These are phyloP conservation scores for Lethrus apterus DNA, from an alignment of 1,140 invertebrate species.

Conservation along the genomic window DNA sequence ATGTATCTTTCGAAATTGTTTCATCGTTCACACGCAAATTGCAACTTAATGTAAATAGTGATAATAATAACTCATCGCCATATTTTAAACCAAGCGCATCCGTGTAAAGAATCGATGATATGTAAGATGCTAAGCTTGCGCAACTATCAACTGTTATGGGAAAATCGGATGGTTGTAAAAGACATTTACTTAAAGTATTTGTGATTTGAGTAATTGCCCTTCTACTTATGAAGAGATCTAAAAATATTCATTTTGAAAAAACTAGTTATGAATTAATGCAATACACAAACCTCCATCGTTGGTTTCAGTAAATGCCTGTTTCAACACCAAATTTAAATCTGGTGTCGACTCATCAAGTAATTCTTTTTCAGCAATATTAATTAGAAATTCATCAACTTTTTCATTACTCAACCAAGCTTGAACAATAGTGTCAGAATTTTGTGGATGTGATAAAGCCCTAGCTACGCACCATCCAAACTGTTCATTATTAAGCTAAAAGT, in stretches of 20 bases:
- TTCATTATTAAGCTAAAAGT: conserved; percentile 16
- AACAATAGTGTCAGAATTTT: conserved; percentile 43
- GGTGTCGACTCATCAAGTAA: conserved; percentile 39
- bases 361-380: conserved; percentile 39
- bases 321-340: conserved; percentile 41
- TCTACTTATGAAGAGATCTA: conserved; percentile 46
- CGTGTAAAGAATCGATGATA: conserved; percentile 43
- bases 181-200: conserved; percentile 36
- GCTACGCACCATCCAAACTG: conserved; percentile 41
- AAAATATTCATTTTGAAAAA: conserved; percentile 25
- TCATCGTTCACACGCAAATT: conserved; percentile 33
- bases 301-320: conserved; percentile 36
- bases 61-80: conserved; percentile 39
- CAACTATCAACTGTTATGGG: conserved; percentile 42
- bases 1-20: conserved; percentile 42
- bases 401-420: conserved; percentile 46
- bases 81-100: conserved; percentile 33
- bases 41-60: conserved; percentile 43
- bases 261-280: neutral
- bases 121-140: conserved; percentile 44
- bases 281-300: conserved; percentile 25
- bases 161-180: conserved; percentile 28
- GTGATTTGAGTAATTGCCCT: conserved; percentile 45
- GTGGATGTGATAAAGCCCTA: conserved; percentile 43
- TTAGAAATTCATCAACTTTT: conserved; percentile 40